Base-by-base conservation (phyloP, 92 coral and sea anemone species). In the Porites divaricata region DNA sequence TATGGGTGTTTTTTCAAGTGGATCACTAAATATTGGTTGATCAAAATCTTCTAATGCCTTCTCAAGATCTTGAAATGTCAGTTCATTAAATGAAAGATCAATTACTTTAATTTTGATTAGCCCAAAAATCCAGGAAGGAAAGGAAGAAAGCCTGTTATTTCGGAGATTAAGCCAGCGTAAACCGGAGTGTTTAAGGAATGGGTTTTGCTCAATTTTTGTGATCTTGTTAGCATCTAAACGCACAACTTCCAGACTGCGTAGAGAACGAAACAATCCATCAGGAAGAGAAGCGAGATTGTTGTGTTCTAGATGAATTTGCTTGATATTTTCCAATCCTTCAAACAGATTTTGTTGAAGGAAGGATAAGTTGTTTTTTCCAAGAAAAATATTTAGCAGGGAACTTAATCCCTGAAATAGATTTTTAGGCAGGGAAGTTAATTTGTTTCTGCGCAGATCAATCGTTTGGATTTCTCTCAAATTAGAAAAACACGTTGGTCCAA, bases 41-140 rank as follows among this genome's bases (percentile, higher is more conserved):
- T 52, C 23, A 20, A 85, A 35, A 24, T 83, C 77, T 53, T 88
- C 92, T 50, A 91, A 52, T 10, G 81, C 79, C 13, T 86, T 76
- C 21, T 62, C 13, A 62, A 90, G 77, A 19, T 72, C 70, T 21
- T 76, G 7, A 75, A 76, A 86, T 15, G 83, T 90, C 21, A 90
- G 54, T 25, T 15, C 0, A 59, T 90, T 90, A 52, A 54, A 52
- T 9, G 90, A 87, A 52, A 90, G 28, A 66, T 90, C 75, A 15
- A 75, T 85, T 0, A 17, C 26, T 66, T 50, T 54, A 6, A 81
- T 65, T 28, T 83, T 81, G 2, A 81, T 53, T 14, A 83, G 68
- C 15, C 81, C 88, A 52, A 86, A 90, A 28, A 82, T 83, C 73
- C 79, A 79, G 2, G 61, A 64, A 45, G 94, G 94, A 51, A 88